Base-by-base conservation (phyloP, 2,888 invertebrate species). In the Xylocampa areola region DNA sequence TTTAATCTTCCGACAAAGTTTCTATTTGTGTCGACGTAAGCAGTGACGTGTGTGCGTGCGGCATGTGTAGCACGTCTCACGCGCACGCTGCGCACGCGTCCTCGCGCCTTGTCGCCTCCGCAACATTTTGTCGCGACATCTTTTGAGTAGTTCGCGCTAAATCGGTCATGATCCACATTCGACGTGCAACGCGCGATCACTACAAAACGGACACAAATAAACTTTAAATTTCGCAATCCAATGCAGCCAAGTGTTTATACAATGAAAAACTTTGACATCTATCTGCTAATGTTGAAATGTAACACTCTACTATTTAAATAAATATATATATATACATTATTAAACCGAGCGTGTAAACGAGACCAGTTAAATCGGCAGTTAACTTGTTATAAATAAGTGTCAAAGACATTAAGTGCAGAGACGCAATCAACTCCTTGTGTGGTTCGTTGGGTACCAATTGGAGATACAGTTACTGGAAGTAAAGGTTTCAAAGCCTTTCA, bases 101-200 rank as follows among this genome's bases (percentile, higher is more conserved):
- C 41, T 53, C 36, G 36, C 23, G 33, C 21, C 32, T n/a, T n/a
- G 37, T 14, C 35, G 27, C 35, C 27, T 6, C 21, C 27, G 54
- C 44, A 49, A 49, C 63, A 54, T 57, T 59, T 48, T 40, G 68
- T 66, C 63, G 59, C 70, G 65, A 63, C 66, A 62, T 41, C 60
- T 62, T 60, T 61, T 60, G 59, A 70, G 61, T 74, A 54, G 67
- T 37, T 45, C 41, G 19, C 48, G 55, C 73, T 63, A 76, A 55
- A 58, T 76, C 66, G 55, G 73, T 63, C 73, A 63, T 68, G 76
- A 65, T 66, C 73, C 52, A 73, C 52, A 73, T 73, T 54, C 51
- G 43, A 57, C 48, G 43, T 65, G 48, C 58, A 55, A 45, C 39
- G 43, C 43, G 11, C 60, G 36, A 69, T 73, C 51, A 21, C 35